phyloP scores from a whole-genome alignment of 2,113 vertebrate genomes.

The Poeciliopsis turrubarensis region DNA sequence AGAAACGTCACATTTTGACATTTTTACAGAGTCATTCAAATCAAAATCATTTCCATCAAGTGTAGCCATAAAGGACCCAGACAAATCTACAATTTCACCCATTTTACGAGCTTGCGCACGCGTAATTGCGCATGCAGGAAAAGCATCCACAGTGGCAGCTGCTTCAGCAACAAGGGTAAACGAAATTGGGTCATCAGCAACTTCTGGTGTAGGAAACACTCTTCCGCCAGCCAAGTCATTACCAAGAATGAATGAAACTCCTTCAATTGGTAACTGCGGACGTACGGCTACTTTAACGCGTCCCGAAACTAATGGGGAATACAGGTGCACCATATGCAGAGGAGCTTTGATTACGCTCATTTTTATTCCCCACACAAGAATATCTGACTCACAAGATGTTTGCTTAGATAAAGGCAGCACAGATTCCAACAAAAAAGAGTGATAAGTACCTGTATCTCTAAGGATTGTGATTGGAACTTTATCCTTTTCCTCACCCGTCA shows the following conservation, averaged over 20 bases:
- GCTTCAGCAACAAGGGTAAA: neutral
- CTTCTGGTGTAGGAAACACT: neutral
- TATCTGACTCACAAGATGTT: neutral
- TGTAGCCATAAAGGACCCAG: neutral
- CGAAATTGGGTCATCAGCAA: neutral
- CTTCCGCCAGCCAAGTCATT: neutral
- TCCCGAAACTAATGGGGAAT: neutral
- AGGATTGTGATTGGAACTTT: neutral
- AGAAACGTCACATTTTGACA: neutral
- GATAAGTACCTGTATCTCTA: neutral
- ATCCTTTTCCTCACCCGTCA: neutral
- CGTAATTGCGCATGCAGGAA: neutral
- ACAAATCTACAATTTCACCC: slow-evolving; percentile 2
- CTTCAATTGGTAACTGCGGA: neutral
- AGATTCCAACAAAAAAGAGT: neutral
- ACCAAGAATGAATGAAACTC: neutral
- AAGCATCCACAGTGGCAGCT: neutral
- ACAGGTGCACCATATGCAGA: neutral
- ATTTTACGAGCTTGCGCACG: neutral
- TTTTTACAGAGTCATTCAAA: neutral
- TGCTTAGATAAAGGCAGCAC: neutral
- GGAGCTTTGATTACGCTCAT: neutral
- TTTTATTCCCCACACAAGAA: neutral
- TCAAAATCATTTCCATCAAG: neutral
- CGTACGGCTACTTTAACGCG: neutral